Evolutionary conservation across 2,113 vertebrate species (phyloP).

Genomic region (Synchiropus splendidus): DNA sequence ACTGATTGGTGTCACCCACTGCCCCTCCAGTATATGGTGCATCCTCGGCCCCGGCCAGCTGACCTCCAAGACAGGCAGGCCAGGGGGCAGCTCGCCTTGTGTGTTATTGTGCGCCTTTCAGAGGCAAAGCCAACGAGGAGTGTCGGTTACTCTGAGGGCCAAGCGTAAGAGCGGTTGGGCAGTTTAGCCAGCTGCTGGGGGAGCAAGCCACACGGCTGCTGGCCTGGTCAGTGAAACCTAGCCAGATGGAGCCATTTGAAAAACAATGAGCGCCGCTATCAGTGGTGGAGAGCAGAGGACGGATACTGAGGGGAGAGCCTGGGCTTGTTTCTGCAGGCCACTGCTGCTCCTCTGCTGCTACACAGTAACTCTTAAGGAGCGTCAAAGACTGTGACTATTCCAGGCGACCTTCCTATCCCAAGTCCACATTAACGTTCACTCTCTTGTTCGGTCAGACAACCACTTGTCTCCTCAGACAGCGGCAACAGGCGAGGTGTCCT

Average conservation of each 20-base stretch:
- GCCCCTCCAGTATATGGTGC: neutral
- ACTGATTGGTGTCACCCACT: constrained; percentile 33
- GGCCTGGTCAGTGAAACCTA: constrained; percentile 61
- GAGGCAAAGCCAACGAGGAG: constrained; percentile 38
- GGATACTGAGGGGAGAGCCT: constrained; percentile 6
- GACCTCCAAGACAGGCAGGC: constrained; percentile 44
- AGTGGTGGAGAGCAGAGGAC: constrained; percentile 20
- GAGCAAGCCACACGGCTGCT: constrained; percentile 22
- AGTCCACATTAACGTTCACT: no score
- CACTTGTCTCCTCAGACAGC: constrained; percentile 34
- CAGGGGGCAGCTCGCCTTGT: constrained; percentile 44
- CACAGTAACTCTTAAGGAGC: no score
- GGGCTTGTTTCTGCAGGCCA: no score
- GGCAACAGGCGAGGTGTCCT: constrained; percentile 62
- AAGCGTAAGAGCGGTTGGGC: constrained; percentile 61
- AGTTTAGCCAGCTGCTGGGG: constrained; percentile 66
- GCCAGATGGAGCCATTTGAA: constrained; percentile 62
- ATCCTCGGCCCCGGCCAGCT: constrained; percentile 40
- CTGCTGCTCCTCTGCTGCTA: no score
- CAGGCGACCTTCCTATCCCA: no score
- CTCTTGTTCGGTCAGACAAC: no score
- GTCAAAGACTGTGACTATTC: no score
- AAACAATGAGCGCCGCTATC: constrained; percentile 52
- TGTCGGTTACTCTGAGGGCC: constrained; percentile 55
- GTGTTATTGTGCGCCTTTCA: constrained; percentile 25